Base-by-base conservation (phyloP, 2,888 invertebrate genomes). In the Parnassius smintheus region DNA sequence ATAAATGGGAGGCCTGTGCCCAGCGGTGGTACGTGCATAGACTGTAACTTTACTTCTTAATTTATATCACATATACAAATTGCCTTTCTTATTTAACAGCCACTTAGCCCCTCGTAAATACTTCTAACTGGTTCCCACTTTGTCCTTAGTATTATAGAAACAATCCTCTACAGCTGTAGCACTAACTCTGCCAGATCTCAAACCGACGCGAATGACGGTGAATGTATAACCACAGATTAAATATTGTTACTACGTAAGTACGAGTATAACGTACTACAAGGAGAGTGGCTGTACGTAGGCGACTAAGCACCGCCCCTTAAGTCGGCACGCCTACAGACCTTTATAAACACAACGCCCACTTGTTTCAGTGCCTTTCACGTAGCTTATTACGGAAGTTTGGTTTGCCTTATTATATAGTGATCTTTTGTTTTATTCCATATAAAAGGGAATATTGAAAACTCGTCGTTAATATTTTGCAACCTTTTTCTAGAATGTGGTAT, bases 251-350 rank as follows among this genome's bases (percentile, higher is more conserved):
- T 18, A 18, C 18, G 18, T 18, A 18, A 18, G 18, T n/a, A n/a
- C n/a, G n/a, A n/a, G n/a, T 18, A 18, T 18, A 18, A 53, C n/a
- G 62, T 44, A 62, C 58, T 25, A 48, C 45, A 18, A 60, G 12
- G 62, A 59, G 62, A 59, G 12, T 59, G 61, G 61, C 52, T 56
- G 25, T 54, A 53, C 64, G 52, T 49, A 13, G 52, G 54, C 56
- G 49, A 11, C 42, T 13, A 54, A 18, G 45, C 64, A 46, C 64
- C 64, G 64, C 62, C 66, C 53, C 48, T 44, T 12, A 22, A 9
- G 22, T 12, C 62, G 60, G 56, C 66, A 65, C 65, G 65, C 65
- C 65, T 59, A 65, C 52, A 45, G 25, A 58, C 61, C 52, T 49
- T 53, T 61, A 53, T 56, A 52, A 59, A 49, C 57, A 53, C 9